A percentile compares a stretch with the other conserved stretches of the same genome.
Conservation (phyloP, 2,888 invertebrate species). For the Pheosia gnoma region DNA sequence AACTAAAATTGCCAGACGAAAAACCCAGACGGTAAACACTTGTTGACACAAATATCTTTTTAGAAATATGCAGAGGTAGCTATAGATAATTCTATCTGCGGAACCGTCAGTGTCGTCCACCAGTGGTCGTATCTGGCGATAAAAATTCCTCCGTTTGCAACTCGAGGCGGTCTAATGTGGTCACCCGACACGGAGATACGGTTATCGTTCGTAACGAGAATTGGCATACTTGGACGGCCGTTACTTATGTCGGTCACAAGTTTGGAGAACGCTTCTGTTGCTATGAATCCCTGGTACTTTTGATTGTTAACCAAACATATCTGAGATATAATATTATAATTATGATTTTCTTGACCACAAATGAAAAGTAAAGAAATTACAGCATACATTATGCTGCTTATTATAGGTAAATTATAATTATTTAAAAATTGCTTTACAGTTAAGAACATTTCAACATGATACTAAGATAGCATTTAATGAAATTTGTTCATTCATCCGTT, state of each 20-base stretch:
- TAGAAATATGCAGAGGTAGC: constrained; percentile 22
- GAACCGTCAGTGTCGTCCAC: constrained; percentile 33
- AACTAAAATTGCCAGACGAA: background rate
- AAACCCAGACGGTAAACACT: background rate
- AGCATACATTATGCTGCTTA: no score
- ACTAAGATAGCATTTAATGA: no score
- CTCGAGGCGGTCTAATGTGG: constrained; percentile 45
- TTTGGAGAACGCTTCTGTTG: constrained; percentile 35
- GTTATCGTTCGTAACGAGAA: constrained; percentile 46
- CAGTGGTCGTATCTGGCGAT: constrained; percentile 36
- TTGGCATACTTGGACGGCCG: constrained; percentile 45
- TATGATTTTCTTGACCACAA: no score
- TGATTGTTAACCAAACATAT: background rate
- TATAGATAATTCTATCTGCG: constrained; percentile 36
- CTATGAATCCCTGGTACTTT: constrained; percentile 29
- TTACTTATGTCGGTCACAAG: constrained; percentile 43
- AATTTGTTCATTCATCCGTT: no score
- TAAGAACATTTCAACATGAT: no score
- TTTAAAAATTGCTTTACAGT: no score
- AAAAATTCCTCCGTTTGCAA: constrained; percentile 59
- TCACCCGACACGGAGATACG: constrained; percentile 42
- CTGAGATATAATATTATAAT: no score
- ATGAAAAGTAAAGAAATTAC: no score
- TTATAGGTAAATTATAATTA: no score
- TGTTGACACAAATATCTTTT: background rate